Conservation (phyloP, 1,140 invertebrate species). For the Procambarus virginalis region DNA sequence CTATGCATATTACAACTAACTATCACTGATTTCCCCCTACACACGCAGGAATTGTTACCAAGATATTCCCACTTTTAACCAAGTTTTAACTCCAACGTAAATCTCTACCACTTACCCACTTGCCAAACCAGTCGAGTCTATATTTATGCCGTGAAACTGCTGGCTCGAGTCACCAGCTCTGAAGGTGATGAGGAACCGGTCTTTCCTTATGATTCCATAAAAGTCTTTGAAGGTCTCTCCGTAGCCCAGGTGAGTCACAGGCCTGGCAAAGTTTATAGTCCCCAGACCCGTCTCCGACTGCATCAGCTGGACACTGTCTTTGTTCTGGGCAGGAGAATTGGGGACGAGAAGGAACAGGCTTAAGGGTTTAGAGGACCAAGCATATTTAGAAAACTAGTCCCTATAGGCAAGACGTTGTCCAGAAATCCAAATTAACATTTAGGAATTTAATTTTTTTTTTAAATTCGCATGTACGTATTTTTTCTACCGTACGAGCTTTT, state of each 20-base stretch:
- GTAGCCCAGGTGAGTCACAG: slow-evolving; percentile 15
- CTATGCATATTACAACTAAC: no score
- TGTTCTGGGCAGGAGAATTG: not conserved
- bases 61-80: no score
- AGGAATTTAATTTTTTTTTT: no score
- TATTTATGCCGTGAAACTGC: slow-evolving; percentile 14
- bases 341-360: no score
- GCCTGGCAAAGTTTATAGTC: not conserved
- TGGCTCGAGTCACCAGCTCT: not conserved
- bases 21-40: no score
- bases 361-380: no score
- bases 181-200: slow-evolving; percentile 12
- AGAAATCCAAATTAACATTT: no score
- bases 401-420: no score
- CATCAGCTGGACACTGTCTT: not conserved
- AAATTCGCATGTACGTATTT: no score
- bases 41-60: no score
- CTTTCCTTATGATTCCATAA: slow-evolving; percentile 4
- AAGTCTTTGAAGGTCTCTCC: slow-evolving; percentile 14
- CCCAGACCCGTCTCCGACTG: not conserved
- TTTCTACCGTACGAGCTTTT: not conserved
- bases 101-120: not conserved
- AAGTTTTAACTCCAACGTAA: no score
- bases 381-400: no score
- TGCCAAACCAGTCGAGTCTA: not conserved